Base-by-base conservation (phyloP, 2,888 invertebrate species). In the Scaptomyza parva region DNA sequence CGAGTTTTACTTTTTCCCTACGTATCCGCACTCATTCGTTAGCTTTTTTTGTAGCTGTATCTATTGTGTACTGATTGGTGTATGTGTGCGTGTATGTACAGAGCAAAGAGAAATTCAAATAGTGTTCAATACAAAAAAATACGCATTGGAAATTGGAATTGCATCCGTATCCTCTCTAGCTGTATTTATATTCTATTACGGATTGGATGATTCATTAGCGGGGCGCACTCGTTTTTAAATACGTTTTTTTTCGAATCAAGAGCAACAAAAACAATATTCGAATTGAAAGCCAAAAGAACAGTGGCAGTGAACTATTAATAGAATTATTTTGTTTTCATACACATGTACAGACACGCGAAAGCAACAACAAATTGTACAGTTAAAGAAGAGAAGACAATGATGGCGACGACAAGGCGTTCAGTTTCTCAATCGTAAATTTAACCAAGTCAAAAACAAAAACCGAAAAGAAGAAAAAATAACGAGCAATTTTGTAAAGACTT, bases 281-380 rank as follows among this genome's bases (percentile, higher is more conserved):
- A 82, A 87, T 84, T 79, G 88, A 88, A 86, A 86, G 74, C 74
- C 78, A 63, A 74, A 75, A 76, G 78, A 73, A 78, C 87, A 80
- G 88, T 91, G 90, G 88, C 91, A 90, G 90, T 91, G 91, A 91
- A 89, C 90, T 90, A 90, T 78, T 79, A 76, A 76, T 89, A 89
- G 89, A 88, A 87, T 84, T 88, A 80, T 88, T 8, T 84, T 88
- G 78, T 89, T 78, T 89, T 89, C 84, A 72, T 86, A 85, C 74
- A 86, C 64, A 54, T 30, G 52, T 33, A 33, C n/a, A 37, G 37
- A 41, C 35, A 35, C 35, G 41, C n/a, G 41, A 39, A 59, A 26
- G 47, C 48, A 66, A 14, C 48, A 55, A 41, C 17, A 70, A 68
- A 71, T 62, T 62, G 53, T 67, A 61, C 58, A 67, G 69, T 57